A percentile compares a stretch with the other conserved stretches of the same genome.
Conservation (phyloP, 2,888 invertebrate genomes). For the Papilio elwesi region DNA sequence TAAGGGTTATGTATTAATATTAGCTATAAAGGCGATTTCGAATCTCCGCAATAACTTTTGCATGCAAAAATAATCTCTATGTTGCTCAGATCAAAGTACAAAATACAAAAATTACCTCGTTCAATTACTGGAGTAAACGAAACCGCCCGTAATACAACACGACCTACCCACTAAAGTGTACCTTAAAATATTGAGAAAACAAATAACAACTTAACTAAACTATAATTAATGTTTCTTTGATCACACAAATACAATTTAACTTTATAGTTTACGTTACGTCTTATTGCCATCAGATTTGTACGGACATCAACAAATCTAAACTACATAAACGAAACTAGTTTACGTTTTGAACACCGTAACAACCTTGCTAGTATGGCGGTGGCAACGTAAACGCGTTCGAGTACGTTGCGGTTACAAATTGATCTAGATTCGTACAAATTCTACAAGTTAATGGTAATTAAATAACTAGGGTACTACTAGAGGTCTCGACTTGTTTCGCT, state of each 20-base stretch:
- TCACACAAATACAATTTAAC: constrained; percentile 40
- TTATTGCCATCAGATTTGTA: constrained; percentile 12
- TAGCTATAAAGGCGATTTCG: background rate
- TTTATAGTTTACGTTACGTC: constrained; percentile 10
- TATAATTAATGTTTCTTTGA: constrained; percentile 41
- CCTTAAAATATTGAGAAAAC: constrained; percentile 30
- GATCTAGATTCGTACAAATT: constrained; percentile 28
- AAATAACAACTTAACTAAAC: constrained; percentile 36
- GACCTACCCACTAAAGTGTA: constrained; percentile 8
- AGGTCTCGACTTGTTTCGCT: constrained; percentile 43
- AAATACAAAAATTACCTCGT: background rate
- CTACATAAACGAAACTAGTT: constrained; percentile 7
- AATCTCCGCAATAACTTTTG: background rate
- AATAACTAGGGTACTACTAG: constrained; percentile 26
- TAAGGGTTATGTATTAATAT: background rate
- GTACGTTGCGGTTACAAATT: constrained; percentile 7
- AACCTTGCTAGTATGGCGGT: background rate
- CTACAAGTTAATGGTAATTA: constrained; percentile 16
- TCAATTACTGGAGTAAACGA: background rate
- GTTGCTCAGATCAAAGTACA: constrained; percentile 15
- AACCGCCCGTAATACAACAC: constrained; percentile 29
- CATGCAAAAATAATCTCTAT: constrained; percentile 4
- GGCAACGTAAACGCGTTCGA: background rate
- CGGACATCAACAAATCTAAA: background rate
- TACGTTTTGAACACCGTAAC: constrained; percentile 29